Conservation (phyloP, 2,888 invertebrate genomes). For the Hipparchia sbordonii region DNA sequence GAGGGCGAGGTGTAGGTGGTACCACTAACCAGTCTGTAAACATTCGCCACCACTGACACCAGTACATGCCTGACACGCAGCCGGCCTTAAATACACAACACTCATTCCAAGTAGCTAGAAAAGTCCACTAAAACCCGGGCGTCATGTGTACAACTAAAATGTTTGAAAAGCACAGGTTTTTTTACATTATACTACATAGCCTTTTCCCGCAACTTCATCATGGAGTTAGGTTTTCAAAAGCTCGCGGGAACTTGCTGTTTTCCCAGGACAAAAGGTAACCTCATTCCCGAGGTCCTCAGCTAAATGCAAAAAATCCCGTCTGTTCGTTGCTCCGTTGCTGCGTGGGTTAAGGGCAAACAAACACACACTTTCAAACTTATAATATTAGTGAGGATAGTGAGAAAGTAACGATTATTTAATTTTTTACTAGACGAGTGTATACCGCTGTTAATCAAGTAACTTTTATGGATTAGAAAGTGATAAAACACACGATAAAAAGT, state of each 20-base stretch:
- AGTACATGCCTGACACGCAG: constrained; percentile 56
- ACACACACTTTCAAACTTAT: too few relatives aligned
- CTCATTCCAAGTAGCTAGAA: constrained; percentile 63
- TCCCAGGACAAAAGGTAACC: too few relatives aligned
- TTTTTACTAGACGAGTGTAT: constrained; percentile 15
- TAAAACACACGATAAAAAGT: constrained; percentile 24
- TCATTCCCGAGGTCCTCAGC: too few relatives aligned
- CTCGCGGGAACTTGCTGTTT: too few relatives aligned
- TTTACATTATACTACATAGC: constrained; percentile 17
- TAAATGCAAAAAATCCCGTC: too few relatives aligned
- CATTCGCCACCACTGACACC: constrained; percentile 63
- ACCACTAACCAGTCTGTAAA: constrained; percentile 77
- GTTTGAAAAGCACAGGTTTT: constrained; percentile 47
- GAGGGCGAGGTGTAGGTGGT: constrained; percentile 58
- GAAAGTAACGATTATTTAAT: too few relatives aligned
- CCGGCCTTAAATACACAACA: constrained; percentile 51
- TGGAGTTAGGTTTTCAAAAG: too few relatives aligned
- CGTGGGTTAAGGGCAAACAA: too few relatives aligned
- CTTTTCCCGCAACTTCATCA: too few relatives aligned
- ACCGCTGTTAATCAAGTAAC: constrained; percentile 14
- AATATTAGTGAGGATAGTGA: too few relatives aligned
- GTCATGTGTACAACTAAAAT: constrained; percentile 55
- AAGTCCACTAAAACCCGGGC: constrained; percentile 56
- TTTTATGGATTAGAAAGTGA: constrained; percentile 34
- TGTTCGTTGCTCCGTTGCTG: too few relatives aligned